Evolutionary conservation across 2,797 vertebrate genomes (phyloP), one percentile per base, ranked within the genome.

Genomic region (Sebastes kiyomatsui): DNA sequence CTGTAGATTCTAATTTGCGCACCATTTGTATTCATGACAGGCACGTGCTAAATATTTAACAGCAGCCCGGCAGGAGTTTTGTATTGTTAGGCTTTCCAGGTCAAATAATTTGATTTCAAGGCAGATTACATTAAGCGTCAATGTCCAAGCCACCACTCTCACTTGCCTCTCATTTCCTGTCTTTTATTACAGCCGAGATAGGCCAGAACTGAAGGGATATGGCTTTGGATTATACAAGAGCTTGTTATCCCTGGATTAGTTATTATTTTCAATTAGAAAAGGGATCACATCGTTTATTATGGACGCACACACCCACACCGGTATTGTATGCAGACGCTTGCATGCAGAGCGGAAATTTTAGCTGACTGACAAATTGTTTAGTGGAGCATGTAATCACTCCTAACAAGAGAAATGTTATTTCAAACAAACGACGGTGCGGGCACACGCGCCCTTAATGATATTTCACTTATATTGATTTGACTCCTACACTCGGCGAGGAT

Each of bases 1-100:
- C 96, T 98, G 97, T 97, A 98, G 96, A 96, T 97, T 98, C 96
- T 98, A 97, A 98, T 99, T 99, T 99, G 97, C 95, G 96, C 95
- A 91, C 94, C 88, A 98, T 99, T 97, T 97, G 97, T 98, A 99
- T 99, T 99, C 97, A 99, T 98, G 97, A 97, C 94, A 96, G 96
- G 95, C 93, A 95, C 95, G 95, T 91, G 96, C 97, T 98, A 97
- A 97, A 98, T 98, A 98, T 98, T 97, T 95, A 97, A 97, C 96
- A 98, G 97, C 96, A 94, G 96, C 96, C 91, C 95, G 95, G 96
- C 95, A 93, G 96, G 96, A 97, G 96, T 96, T 94, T 97, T 96
- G 97, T 96, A 96, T 93, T 81, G 90, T 95, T 93, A 95, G 96
- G 96, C 95, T 96, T 94, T 94, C 93, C 96, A 96, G 97, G 98